A percentile compares a stretch with the other conserved stretches of the same genome.
These are phyloP conservation scores for Etheostoma nigrum DNA, from an alignment of 2,797 vertebrate species.

Conservation along the genomic window DNA sequence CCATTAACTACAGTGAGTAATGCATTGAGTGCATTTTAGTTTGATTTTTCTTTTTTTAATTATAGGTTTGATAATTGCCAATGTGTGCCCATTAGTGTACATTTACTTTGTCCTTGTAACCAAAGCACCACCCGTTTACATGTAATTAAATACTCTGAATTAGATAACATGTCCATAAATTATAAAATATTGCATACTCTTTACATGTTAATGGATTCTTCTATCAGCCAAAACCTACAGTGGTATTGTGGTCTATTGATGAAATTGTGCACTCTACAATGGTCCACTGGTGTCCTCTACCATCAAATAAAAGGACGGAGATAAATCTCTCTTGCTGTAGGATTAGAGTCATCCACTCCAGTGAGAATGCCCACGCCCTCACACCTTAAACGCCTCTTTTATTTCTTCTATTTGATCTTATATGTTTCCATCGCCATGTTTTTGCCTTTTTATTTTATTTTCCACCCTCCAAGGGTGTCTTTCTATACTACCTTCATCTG, in stretches of 20 bases:
- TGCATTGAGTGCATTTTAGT: not conserved
- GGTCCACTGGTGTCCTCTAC: slow-evolving; percentile 59
- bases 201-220: slow-evolving; percentile 11
- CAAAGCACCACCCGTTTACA: not conserved
- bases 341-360: slow-evolving; percentile 44
- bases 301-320: slow-evolving; percentile 43
- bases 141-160: not conserved
- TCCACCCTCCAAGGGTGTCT: slow-evolving; percentile 10
- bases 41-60: not conserved
- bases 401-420: not conserved
- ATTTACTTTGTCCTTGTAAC: slow-evolving; percentile 8
- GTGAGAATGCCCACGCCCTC: slow-evolving; percentile 29
- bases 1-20: not conserved
- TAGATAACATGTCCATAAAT: not conserved
- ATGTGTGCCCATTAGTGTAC: not conserved
- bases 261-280: slow-evolving; percentile 17
- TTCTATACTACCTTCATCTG: slow-evolving; percentile 6
- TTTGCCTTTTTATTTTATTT: slow-evolving; percentile 14
- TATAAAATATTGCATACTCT: not conserved
- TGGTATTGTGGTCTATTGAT: slow-evolving; percentile 2
- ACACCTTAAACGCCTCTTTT: slow-evolving; percentile 19
- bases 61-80: not conserved
- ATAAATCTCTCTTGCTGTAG: slow-evolving; percentile 60
- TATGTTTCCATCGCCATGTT: slow-evolving; percentile 15
- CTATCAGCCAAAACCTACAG: not conserved